Base-by-base conservation (phyloP, 2,888 invertebrate species). In the Drosophila meridiana region DNA sequence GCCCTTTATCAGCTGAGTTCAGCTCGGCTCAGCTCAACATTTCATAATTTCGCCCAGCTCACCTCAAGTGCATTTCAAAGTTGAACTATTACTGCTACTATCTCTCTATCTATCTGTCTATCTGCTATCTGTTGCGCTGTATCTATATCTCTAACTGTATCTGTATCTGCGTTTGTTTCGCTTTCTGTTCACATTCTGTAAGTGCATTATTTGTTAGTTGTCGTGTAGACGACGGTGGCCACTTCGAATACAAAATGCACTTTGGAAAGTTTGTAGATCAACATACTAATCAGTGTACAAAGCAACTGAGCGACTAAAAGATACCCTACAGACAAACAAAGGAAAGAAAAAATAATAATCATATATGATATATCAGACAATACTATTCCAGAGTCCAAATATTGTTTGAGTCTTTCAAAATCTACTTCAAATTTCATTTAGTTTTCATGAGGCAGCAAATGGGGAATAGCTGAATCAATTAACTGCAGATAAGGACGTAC, bases 21-120 rank as follows among this genome's bases (percentile, higher is more conserved):
- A 42, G 8, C 8, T 42, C 67, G 60, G 67, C 45, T 55, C 50
- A 45, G 40, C 50, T 42, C 40, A 43, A 0, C 43, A 34, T 69
- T 73, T 50, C 43, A 56, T 70, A 66, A 71, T 64, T 71, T 69
- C 30, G 48, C 52, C 14, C 40, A 53, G 43, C n/a, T 3, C 45
- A 38, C 34, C 58, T 87, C 82, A 82, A 85, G 85, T 87, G 85
- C 85, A 87, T 89, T 85, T 87, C 78, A 84, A 80, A 87, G 80
- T 83, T 87, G 73, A 53, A 53, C 13, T 43, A 40, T 45, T 55
- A 26, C 28, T 2, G 28, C 28, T 45, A 30, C 28, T 28, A 50
- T 50, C 48, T 48, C 28, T 48, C 48, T 45, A 20, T 45, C 30
- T 13, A 48, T 26, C 55, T 36, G 36, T 50, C 52, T 36, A 45